Base-by-base conservation (phyloP, 2,888 invertebrate genomes). In the Epirrhoe alternata region DNA sequence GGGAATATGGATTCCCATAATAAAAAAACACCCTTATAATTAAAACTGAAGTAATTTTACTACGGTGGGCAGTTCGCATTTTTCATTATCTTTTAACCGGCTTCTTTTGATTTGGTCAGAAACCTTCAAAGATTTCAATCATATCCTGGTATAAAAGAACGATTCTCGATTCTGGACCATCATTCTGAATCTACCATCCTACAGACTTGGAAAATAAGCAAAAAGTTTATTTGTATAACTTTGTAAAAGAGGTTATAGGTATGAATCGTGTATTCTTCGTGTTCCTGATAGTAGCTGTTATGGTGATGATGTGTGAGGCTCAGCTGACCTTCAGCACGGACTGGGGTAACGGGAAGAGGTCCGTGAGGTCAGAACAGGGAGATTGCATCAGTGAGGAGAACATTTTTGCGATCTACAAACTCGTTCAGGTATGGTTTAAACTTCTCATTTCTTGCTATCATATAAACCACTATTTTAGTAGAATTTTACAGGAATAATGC, bases 271-370 rank as follows among this genome's bases (percentile, higher is more conserved):
- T 75, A 54, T 64, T 76, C 16, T 70, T 77, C 56, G 63, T 83
- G 64, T 72, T 75, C 12, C 53, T 86, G 56, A 17, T 83, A 7
- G 17, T 85, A 16, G 74, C 80, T 5, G 73, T 78, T 12, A 52
- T 84, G 5, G 60, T 81, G 35, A 73, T 83, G 55, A 59, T 81
- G 0, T 65, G 85, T 0, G 84, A 87, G n/a, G 94, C 89, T 0
- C 94, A 94, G 78, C 83, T 94, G 50, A 94, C 94, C 7, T 94
- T 94, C 53, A 94, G 94, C 42, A 92, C 94, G 0, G 91, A 90
- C 4, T 95, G 95, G 95, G 94, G 94, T 1, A 82, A 86, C 56
- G 85, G 86, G 0, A 94, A 94, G 77, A 82, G 93, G 16, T 81
- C 86, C 0, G 65, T 78, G 6, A 76, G 72, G 51, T 53, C 71